Base-by-base conservation (phyloP, 2,797 vertebrate species). In the Phoebastria nigripes region DNA sequence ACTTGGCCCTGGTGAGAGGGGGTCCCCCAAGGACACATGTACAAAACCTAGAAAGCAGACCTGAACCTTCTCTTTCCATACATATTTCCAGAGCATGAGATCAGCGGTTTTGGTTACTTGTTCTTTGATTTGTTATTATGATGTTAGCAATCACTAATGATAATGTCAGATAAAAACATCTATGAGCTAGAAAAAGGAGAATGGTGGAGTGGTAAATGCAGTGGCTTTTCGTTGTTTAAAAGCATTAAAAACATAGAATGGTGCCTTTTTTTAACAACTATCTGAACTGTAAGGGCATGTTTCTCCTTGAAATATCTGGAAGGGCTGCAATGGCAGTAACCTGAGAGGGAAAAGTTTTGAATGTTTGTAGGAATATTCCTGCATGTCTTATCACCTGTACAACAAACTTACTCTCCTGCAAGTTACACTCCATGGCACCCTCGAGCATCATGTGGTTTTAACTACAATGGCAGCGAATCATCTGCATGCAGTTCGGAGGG, bases 201-300 rank as follows among this genome's bases (percentile, higher is more conserved):
- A 35, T 29, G 25, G 54, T 42, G 51, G 79, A 91, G 63, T 42
- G 42, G 51, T 22, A 77, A 66, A 71, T 2, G 59, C 71, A 82
- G 90, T n/a, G 55, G 66, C 62, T 91, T 91, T 81, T 47, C 46
- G 67, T 66, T 59, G 31, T 67, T 77, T 54, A 37, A 74, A 82
- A 96, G 77, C 55, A 29, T 71, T 83, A 59, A 65, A 93, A 82
- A 42, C 66, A 67, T n/a, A 8, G 31, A 92, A 87, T 2, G 77
- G 97, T 97, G 97, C 97, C 96, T 97, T 97, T 92, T 76, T 41
- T 25, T 1, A 88, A 58, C 41, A 51, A 21, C 59, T 62, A 25
- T 54, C 67, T n/a, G 76, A 71, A 56, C 47, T 95, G 67, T 4
- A 62, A 37, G 65, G 90, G 72, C 62, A 37, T 49, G 39, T 52